These are phyloP conservation scores for Pristionchus entomophagus DNA, from an alignment of 2,888 invertebrate species.

Conservation along the genomic window DNA sequence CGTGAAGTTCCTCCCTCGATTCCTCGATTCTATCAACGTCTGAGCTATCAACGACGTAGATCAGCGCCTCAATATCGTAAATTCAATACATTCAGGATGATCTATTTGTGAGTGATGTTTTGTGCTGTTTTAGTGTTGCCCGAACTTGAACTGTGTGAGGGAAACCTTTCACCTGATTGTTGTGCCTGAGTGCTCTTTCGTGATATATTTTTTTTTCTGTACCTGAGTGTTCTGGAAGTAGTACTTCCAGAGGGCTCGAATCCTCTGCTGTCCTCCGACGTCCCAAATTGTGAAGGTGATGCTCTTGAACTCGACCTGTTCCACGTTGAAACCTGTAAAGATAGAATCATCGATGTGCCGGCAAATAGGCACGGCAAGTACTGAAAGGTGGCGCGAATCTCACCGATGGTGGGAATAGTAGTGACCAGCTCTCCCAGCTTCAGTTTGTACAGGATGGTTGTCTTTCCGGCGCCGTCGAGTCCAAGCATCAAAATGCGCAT, in stretches of 20 bases:
- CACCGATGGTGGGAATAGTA: constrained; percentile 46
- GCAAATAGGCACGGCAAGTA: neutral
- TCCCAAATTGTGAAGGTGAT: constrained; percentile 43
- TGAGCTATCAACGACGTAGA: constrained; percentile 44
- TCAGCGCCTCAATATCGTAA: neutral
- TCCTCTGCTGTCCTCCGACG: constrained; percentile 41
- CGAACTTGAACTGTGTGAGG: too few relatives aligned
- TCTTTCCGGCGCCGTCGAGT: constrained; percentile 44
- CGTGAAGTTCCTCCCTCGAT: constrained; percentile 24
- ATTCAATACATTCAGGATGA: neutral
- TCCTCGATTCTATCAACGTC: constrained; percentile 8
- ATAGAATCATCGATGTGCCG: neutral
- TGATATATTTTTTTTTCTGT: neutral
- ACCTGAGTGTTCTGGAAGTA: constrained; percentile 47
- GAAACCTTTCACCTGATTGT: neutral
- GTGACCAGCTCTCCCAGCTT: constrained; percentile 43
- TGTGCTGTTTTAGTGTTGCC: too few relatives aligned
- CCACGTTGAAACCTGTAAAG: constrained; percentile 43
- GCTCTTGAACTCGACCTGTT: constrained; percentile 10
- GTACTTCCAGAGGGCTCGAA: constrained; percentile 47
- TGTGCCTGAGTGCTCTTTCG: neutral
- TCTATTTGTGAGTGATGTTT: too few relatives aligned
- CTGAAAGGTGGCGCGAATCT: neutral
- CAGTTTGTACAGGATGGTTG: constrained; percentile 46
- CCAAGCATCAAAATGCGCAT: constrained; percentile 43